Conservation (phyloP, 2,888 invertebrate genomes). For the Trissolcus japonicus region DNA sequence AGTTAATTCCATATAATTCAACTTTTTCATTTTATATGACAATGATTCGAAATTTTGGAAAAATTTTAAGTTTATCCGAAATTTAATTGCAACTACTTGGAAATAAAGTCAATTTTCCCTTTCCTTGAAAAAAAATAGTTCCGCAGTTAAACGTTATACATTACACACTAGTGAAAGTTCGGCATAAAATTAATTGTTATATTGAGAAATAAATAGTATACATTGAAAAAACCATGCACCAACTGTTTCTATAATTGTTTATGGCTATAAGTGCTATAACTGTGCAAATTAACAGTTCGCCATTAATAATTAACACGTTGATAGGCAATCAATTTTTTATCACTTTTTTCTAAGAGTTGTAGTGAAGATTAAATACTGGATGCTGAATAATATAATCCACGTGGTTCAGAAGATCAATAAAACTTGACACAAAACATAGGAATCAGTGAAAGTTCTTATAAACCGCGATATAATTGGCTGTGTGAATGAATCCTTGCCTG, state of each 20-base stretch:
- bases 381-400: slow-evolving; percentile 27
- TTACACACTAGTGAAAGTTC: slow-evolving; percentile 18
- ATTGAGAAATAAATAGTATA: slow-evolving; percentile 25
- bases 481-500: too few species aligned
- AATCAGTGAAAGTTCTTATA: slow-evolving; percentile 29
- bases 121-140: too few species aligned
- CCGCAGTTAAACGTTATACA: too few species aligned
- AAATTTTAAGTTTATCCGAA: too few species aligned
- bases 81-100: too few species aligned
- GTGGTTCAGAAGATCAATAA: slow-evolving; percentile 27
- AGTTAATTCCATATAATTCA: too few species aligned
- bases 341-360: slow-evolving; percentile 17
- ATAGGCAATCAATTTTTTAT: slow-evolving; percentile 26
- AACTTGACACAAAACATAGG: slow-evolving; percentile 17
- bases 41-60: too few species aligned
- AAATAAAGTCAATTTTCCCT: too few species aligned
- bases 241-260: slow-evolving; percentile 30
- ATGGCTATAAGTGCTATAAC: slow-evolving; percentile 26
- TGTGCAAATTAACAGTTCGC: slow-evolving; percentile 32
- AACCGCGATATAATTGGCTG: too few species aligned
- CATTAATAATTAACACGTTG: slow-evolving; percentile 26
- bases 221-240: slow-evolving; percentile 9
- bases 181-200: slow-evolving; percentile 19
- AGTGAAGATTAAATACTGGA: slow-evolving; percentile 22
- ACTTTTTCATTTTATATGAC: too few species aligned